These are phyloP conservation scores for Heteromormyrus szaboi DNA, from an alignment of 2,797 vertebrate species.

Conservation along the genomic window DNA sequence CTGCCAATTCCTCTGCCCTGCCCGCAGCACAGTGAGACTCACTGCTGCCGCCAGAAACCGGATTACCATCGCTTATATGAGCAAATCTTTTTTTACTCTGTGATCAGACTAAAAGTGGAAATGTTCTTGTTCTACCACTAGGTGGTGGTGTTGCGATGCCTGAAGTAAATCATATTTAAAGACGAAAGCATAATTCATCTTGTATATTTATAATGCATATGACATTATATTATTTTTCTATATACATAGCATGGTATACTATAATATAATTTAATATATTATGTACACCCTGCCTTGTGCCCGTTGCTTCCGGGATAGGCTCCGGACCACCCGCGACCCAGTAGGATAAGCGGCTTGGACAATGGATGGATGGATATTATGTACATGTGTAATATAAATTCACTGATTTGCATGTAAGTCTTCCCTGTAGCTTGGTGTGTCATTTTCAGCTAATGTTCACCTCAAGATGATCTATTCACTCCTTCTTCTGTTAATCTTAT, in stretches of 20 bases:
- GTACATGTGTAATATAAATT: background rate
- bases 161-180: background rate
- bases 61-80: background rate
- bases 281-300: background rate
- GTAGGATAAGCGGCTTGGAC: too few relatives aligned
- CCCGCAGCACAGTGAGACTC: background rate
- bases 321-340: too few relatives aligned
- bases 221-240: background rate
- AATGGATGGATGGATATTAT: background rate
- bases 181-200: background rate
- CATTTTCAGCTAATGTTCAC: background rate
- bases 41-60: background rate
- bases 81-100: background rate
- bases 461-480: background rate
- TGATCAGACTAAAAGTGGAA: background rate
- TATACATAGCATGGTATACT: background rate
- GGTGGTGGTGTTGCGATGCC: background rate
- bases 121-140: background rate
- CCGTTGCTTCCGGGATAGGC: too few relatives aligned
- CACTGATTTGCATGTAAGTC: background rate
- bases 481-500: background rate
- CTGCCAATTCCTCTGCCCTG: background rate
- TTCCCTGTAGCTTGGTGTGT: background rate
- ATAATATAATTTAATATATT: background rate
- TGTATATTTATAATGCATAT: background rate